Evolutionary conservation across 2,888 invertebrate species (phyloP), one percentile per base, ranked within the genome.

Genomic region (Sussaba pulchella): DNA sequence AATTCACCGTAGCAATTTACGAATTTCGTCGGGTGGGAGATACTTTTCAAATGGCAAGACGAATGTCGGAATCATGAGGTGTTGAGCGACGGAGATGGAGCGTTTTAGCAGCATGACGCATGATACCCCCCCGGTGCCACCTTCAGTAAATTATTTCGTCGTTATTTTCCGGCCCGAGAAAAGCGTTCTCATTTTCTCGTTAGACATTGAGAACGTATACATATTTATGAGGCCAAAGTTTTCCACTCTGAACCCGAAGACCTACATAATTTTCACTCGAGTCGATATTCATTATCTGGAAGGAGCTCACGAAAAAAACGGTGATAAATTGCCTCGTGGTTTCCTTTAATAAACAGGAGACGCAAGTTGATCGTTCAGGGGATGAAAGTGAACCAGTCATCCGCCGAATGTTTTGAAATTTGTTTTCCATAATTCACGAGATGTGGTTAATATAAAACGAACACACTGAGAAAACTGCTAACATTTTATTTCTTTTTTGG

Each of bases 51-150:
- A 26, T 57, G 43, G 1, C 54, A 43, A 57, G 70, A 70, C 17
- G 57, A 70, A 70, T 70, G 57, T 12, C 12, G 17, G 19, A 45
- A 70, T 26, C 57, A 57, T 45, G 19, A 70, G 31, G 57, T 70
- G 57, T 31, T 10, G 43, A 43, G 10, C 10, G 9, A 10, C 12
- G 31, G 43, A 17, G 9, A 17, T 31, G 45, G 2, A 2, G 26
- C 50, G 10, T 72, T 64, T 41, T 41, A 9, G 10, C 2, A 54
- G 52, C 47, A 21, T 43, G 12, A 70, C 5, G 26, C 43, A 45
- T n/a, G 52, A 10, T 17, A 9, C 39, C n/a, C n/a, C 8, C 19
- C 24, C 24, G 26, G 10, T 12, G 19, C 14, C n/a, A 19, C 41
- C 12, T 52, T 45, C 26, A 54, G 43, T 43, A 10, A 14, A 64